Base-by-base conservation (phyloP, 2,113 vertebrate species). In the Cebus imitator region DNA sequence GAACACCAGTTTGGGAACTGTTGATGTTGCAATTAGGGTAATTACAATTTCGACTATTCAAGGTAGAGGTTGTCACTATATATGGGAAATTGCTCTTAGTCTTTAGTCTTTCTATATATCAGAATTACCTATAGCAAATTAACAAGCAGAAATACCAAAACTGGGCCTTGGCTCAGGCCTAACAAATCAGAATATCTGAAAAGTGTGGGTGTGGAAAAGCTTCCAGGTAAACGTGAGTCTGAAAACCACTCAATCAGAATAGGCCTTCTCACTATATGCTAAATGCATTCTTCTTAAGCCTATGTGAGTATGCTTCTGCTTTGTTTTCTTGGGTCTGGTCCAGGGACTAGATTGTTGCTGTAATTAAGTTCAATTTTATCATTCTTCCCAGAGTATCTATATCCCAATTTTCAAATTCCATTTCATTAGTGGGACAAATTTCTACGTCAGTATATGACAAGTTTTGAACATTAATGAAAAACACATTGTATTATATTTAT, bases 21-120 rank as follows among this genome's bases (percentile, higher is more conserved):
- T 52, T 52, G 50, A 52, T 52, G 50, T 52, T 52, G 50, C 14
- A 52, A 83, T 83, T 96, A 83, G 52, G 48, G 17, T 83, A 81
- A 85, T 55, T 93, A 89, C 35, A 45, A 79, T 91, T 95, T 87
- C 30, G 57, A 72, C 70, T 91, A 3, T 93, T 96, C 52, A 37
- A 64, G 6, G 9, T 14, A 52, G 50, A 52, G 50, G 50, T 52
- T 52, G 50, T 52, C 50, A 52, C 13, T 16, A 52, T 52, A 52
- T 87, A 72, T 35, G 13, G 90, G 52, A 30, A 86, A 90, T 87
- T 70, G 25, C 45, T 52, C 82, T 52, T 52, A 52, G 13, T 52
- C 50, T 52, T 45, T 79, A 76, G 32, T 86, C 50, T 89, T 68
- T 86, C 73, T 95, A 8, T 72, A 45, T 40, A 87, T 82, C 37